Base-by-base conservation (phyloP, 2,113 vertebrate species). In the Girardinichthys multiradiatus region DNA sequence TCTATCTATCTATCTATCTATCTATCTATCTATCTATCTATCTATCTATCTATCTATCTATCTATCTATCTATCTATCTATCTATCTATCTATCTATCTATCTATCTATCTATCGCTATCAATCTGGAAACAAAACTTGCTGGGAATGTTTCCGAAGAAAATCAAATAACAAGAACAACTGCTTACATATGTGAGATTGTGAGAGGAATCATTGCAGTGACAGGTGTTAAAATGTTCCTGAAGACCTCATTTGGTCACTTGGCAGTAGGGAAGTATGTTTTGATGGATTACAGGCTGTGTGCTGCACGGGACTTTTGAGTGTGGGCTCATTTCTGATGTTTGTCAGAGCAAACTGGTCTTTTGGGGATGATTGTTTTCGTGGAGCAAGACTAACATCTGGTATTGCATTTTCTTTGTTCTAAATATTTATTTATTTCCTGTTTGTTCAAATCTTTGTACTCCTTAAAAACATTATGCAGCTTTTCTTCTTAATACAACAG, bases 311-410 rank as follows among this genome's bases (percentile, higher is more conserved):
- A 54, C 48, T 24, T 12, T 31, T 39, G 28, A 60, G 28, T 61
- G 81, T 68, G 71, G 64, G 17, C 64, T 76, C 68, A 71, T 76
- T 68, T 74, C 65, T 77, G 77, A 70, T 83, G 83, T 74, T 77
- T 87, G 80, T 88, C 82, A 84, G 84, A 84, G 33, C 81, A 76
- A 83, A 68, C 4, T 24, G 24, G 65, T 69, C 85, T 87, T 83
- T 81, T 60, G 58, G 89, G 82, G 87, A 86, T 37, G 48, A 33
- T 54, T 17, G 69, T 74, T 63, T 79, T 83, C 61, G 62, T 71
- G 82, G 76, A 89, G 82, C 61, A 85, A 87, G 72, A 64, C 76
- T 66, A 90, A 89, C 92, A 92, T 91, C 90, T 93, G 90, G 86
- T 63, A 67, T 70, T 26, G 59, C 60, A 57, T 27, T 80, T 70